These are phyloP conservation scores for Drosophila punjabiensis DNA, from an alignment of 1,140 invertebrate species.

Conservation along the genomic window DNA sequence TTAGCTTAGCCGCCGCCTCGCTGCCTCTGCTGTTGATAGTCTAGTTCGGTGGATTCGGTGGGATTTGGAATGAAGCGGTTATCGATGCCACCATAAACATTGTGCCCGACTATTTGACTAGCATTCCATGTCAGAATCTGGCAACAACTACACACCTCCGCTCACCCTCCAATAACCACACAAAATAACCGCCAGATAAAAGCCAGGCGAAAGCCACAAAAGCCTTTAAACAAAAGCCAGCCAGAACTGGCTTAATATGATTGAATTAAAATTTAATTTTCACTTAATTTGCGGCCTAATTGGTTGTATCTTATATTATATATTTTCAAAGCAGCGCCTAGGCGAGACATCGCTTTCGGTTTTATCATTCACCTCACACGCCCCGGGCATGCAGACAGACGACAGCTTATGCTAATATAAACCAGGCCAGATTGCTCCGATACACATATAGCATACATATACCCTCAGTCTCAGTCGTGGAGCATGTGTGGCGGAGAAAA, in stretches of 20 bases:
- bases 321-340: not conserved
- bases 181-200: conserved; percentile 27
- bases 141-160: conserved; percentile 1
- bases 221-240: conserved; percentile 7
- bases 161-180: not conserved
- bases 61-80: conserved; percentile 26
- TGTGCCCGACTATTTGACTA: conserved; percentile 23
- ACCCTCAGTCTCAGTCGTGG: not conserved
- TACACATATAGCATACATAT: not conserved
- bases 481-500: conserved; percentile 19
- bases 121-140: not conserved
- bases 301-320: not conserved
- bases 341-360: conserved; percentile 10
- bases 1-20: conserved; percentile 41
- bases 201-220: conserved; percentile 37
- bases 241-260: conserved; percentile 21
- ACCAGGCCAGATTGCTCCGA: conserved; percentile 36
- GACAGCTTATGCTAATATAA: conserved; percentile 43
- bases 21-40: conserved; percentile 22
- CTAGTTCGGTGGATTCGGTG: not conserved
- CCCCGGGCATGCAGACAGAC: conserved; percentile 35
- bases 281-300: conserved; percentile 26
- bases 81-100: conserved; percentile 34
- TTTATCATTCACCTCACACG: conserved; percentile 38
- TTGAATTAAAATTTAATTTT: conserved; percentile 27